These are phyloP conservation scores for Pseudopipra pipra DNA, from an alignment of 2,113 vertebrate genomes.

Conservation along the genomic window DNA sequence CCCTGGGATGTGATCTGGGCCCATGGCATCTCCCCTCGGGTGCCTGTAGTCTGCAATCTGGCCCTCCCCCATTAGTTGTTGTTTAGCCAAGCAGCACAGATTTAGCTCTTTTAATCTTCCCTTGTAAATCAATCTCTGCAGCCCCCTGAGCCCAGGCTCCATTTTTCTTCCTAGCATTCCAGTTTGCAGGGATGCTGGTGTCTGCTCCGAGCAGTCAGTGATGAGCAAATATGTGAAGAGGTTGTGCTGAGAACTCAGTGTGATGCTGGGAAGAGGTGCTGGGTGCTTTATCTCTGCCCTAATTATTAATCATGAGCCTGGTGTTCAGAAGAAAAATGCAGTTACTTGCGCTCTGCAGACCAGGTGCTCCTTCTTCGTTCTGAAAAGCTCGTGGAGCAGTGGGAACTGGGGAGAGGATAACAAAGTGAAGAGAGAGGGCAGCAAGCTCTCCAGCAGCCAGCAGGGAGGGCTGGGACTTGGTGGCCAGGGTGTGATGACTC, in stretches of 20 bases:
- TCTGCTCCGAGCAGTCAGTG: not conserved
- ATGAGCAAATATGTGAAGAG: conserved; percentile 6
- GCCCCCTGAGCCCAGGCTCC: conserved; percentile 47
- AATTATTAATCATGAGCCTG: not conserved
- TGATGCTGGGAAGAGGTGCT: not conserved
- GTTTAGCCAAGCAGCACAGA: conserved; percentile 61
- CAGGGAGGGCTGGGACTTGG: not conserved
- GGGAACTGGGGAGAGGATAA: not conserved
- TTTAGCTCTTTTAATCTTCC: conserved; percentile 64
- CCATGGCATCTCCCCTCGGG: not conserved
- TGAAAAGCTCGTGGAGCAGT: not conserved
- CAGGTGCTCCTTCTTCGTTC: not conserved
- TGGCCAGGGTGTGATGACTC: not conserved
- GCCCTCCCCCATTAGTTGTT: conserved; percentile 49
- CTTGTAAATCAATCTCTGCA: conserved; percentile 57
- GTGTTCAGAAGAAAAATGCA: not conserved
- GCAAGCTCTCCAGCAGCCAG: not conserved
- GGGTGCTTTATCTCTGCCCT: not conserved
- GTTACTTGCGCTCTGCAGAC: not conserved
- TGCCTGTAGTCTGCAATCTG: not conserved
- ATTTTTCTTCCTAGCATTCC: conserved; percentile 43
- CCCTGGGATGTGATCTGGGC: not conserved
- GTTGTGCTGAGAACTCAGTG: not conserved
- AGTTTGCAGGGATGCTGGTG: not conserved
- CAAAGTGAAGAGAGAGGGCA: not conserved